Evolutionary conservation across 2,113 vertebrate species (phyloP).

Genomic region (Antigone vipio): DNA sequence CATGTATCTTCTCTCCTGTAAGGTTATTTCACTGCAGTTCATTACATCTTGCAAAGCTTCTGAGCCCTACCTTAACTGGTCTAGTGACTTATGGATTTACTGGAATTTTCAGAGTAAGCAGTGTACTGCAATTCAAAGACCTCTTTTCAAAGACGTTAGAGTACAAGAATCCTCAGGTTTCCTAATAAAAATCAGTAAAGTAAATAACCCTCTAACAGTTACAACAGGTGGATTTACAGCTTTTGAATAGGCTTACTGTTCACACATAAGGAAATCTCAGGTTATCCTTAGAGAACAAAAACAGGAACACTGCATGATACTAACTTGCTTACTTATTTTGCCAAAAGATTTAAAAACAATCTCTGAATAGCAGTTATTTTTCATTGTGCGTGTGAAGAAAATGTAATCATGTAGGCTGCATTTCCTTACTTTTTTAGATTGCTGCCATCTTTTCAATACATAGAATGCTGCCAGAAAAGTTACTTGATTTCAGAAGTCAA

Average conservation of each 20-base stretch:
- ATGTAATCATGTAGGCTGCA: conserved; percentile 10
- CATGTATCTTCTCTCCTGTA: background rate
- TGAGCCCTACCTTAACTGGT: background rate
- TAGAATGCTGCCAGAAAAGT: background rate
- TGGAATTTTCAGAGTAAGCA: conserved; percentile 51
- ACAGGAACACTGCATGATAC: conserved; percentile 50
- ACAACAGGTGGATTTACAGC: conserved; percentile 76
- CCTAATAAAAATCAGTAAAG: conserved; percentile 78
- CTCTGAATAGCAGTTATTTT: conserved; percentile 48
- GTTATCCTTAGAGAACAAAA: conserved; percentile 66
- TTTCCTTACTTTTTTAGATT: conserved; percentile 13
- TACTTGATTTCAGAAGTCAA: background rate
- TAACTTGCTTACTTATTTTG: conserved; percentile 35
- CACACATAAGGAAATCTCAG: conserved; percentile 62
- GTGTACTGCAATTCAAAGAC: conserved; percentile 40
- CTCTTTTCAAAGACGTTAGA: conserved; percentile 65
- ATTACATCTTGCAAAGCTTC: background rate
- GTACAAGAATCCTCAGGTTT: conserved; percentile 74
- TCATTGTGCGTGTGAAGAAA: conserved; percentile 14
- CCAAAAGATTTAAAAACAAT: conserved; percentile 36
- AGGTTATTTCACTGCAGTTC: background rate
- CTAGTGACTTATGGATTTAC: conserved; percentile 32
- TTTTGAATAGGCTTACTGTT: conserved; percentile 80
- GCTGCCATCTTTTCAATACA: background rate
- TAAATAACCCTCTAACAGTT: conserved; percentile 72